Conservation (phyloP, 2,113 vertebrate genomes). For the Cyphomyrus plagiostoma region DNA sequence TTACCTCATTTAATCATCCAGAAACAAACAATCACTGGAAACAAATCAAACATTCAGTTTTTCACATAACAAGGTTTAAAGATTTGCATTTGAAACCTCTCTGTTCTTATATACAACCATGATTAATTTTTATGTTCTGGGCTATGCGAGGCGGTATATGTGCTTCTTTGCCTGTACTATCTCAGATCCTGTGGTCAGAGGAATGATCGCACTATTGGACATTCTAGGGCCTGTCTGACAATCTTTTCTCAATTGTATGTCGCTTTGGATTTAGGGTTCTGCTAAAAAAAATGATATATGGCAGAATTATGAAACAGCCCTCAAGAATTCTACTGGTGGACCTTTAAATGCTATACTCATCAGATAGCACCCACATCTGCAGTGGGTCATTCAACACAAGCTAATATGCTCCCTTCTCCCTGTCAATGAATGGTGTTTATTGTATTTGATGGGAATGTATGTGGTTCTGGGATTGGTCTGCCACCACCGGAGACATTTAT, state of each 20-base stretch:
- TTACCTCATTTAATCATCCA: not conserved
- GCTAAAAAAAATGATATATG: not conserved
- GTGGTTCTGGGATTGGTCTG: not conserved
- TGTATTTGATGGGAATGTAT: not conserved
- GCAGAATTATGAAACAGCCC: not conserved
- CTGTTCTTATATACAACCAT: not conserved
- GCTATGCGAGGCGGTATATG: not conserved
- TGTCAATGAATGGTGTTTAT: not conserved
- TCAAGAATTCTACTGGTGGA: not conserved
- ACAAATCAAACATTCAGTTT: not conserved
- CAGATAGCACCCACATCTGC: not conserved
- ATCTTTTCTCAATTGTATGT: not conserved
- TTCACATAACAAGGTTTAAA: not conserved
- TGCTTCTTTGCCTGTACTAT: not conserved
- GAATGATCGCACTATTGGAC: not conserved
- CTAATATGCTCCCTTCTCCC: not conserved
- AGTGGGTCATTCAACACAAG: not conserved
- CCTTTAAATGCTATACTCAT: not conserved
- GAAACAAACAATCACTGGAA: not conserved
- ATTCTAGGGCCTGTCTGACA: not conserved
- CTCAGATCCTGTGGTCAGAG: not conserved
- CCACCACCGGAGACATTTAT: not conserved
- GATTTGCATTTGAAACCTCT: not conserved
- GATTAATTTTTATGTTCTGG: not conserved
- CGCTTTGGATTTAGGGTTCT: not conserved